phyloP scores from a whole-genome alignment of 2,797 vertebrate species.

The Avahi laniger region DNA sequence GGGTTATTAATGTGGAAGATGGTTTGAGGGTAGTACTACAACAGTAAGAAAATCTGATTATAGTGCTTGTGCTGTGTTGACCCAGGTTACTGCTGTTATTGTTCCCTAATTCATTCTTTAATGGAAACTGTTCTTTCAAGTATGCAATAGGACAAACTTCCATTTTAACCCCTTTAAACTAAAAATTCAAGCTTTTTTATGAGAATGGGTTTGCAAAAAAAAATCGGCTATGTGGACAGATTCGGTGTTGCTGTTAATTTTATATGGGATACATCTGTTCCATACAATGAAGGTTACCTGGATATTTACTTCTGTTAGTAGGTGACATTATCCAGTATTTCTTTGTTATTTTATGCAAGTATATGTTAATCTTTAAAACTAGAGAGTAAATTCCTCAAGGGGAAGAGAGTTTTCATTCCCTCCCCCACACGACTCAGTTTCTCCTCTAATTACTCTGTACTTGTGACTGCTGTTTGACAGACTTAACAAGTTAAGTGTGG shows the following conservation, averaged over 20 bases:
- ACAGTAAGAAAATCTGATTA: neutral
- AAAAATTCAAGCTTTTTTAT: slow-evolving; percentile 23
- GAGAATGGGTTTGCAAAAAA: neutral
- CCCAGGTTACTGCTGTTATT: neutral
- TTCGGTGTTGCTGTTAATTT: neutral
- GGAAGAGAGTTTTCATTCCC: neutral
- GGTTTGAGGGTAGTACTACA: neutral
- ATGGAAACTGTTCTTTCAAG: slow-evolving; percentile 25
- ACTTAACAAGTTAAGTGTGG: slow-evolving; percentile 14
- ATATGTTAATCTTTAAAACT: slow-evolving; percentile 5
- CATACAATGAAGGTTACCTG: neutral
- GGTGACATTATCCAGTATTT: neutral
- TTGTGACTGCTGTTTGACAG: slow-evolving; percentile 31
- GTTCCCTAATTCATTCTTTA: slow-evolving; percentile 14
- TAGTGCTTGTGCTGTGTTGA: neutral
- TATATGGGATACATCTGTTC: neutral
- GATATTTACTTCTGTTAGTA: neutral
- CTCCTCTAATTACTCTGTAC: slow-evolving; percentile 30
- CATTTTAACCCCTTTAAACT: neutral
- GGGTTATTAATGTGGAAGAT: neutral
- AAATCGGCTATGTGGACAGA: neutral
- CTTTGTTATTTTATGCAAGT: slow-evolving; percentile 16
- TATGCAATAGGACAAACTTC: neutral
- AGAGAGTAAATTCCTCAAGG: neutral
- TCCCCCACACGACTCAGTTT: neutral